Evolutionary conservation across 1,140 invertebrate genomes (phyloP).

Genomic region (Drosophila athabasca): DNA sequence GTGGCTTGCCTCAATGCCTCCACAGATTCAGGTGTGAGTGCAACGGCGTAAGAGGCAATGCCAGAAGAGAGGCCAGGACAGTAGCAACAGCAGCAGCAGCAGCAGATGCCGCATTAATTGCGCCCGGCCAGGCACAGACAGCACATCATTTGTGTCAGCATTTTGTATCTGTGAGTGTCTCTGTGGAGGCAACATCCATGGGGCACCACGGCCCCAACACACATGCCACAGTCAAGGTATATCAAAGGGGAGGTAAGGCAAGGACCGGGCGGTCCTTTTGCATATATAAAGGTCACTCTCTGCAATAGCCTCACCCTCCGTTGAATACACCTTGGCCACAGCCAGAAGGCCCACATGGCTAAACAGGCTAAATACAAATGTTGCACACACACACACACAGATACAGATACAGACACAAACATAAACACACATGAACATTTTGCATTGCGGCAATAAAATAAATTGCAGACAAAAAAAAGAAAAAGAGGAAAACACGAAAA

Average conservation of each 20-base stretch:
- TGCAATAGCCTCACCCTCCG: background rate
- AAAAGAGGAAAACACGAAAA: constrained; percentile 35
- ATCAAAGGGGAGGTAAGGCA: too few relatives aligned
- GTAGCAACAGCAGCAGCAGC: constrained; percentile 5
- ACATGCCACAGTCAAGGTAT: too few relatives aligned
- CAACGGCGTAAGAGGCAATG: constrained; percentile 35
- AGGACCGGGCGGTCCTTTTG: too few relatives aligned
- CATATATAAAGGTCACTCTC: too few relatives aligned
- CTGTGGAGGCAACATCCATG: too few relatives aligned
- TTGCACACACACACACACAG: constrained; percentile 4
- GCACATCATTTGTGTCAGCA: constrained; percentile 58
- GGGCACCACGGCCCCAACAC: too few relatives aligned
- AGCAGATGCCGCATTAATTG: constrained; percentile 58
- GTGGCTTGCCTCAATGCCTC: constrained; percentile 41
- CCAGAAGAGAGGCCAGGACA: constrained; percentile 35
- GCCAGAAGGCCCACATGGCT: constrained; percentile 27
- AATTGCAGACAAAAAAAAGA: constrained; percentile 52
- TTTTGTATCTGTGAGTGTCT: constrained; percentile 13
- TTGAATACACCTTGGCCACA: background rate
- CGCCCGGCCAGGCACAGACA: constrained; percentile 46
- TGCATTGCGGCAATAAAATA: constrained; percentile 63
- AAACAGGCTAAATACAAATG: constrained; percentile 48
- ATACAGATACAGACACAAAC: constrained; percentile 14
- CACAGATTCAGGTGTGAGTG: constrained; percentile 35
- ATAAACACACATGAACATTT: constrained; percentile 20